phyloP scores from a whole-genome alignment of 2,797 vertebrate genomes.

The Dryobates pubescens region DNA sequence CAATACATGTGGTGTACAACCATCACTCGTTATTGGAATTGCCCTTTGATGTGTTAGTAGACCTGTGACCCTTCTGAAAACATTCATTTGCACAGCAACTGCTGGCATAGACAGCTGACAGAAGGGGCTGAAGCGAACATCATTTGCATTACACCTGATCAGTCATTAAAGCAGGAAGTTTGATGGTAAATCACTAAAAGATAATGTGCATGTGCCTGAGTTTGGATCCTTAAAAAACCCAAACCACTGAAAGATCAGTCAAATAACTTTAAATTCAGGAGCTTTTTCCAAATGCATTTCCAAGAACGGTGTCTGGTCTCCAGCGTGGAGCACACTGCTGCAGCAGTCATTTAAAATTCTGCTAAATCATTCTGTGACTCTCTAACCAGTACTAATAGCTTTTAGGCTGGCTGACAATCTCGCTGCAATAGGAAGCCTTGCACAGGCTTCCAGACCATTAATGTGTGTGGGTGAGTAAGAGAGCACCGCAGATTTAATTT shows the following conservation, averaged over 20 bases:
- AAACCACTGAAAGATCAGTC: neutral
- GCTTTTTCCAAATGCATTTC: constrained; percentile 28
- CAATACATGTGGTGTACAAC: neutral
- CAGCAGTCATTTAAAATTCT: constrained; percentile 49
- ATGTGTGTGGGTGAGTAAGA: neutral
- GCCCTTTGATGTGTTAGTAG: neutral
- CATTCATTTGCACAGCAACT: neutral
- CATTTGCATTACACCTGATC: neutral
- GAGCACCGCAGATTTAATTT: constrained; percentile 59
- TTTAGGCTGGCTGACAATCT: constrained; percentile 62
- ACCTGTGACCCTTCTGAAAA: constrained; percentile 13
- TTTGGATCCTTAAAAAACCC: neutral
- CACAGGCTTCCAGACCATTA: constrained; percentile 43
- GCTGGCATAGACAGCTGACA: neutral
- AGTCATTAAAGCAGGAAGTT: neutral
- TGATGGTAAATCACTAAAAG: neutral
- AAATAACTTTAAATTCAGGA: constrained; percentile 3
- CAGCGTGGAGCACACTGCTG: neutral
- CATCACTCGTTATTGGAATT: neutral
- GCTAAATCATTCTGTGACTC: constrained; percentile 59
- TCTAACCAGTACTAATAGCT: constrained; percentile 58
- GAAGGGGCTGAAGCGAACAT: neutral
- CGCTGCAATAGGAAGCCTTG: constrained; percentile 34
- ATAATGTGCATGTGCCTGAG: neutral
- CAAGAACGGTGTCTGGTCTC: neutral